These are phyloP conservation scores for Leptinotarsa lineolata DNA, from an alignment of 1,140 invertebrate species.

Conservation along the genomic window DNA sequence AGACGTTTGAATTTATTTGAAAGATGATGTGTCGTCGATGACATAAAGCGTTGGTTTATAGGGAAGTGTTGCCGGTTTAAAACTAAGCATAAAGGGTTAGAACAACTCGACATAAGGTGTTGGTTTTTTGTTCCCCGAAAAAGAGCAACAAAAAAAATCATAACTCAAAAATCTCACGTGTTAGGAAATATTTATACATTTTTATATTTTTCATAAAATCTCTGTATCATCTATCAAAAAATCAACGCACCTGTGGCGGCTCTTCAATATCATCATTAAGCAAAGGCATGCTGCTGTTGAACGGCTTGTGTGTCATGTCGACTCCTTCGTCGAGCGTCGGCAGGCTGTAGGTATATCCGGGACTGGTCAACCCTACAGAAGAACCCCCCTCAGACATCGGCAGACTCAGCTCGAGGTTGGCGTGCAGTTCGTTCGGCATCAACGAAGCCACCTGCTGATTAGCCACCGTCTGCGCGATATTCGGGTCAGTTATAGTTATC, in stretches of 20 bases:
- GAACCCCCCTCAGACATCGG: slow-evolving; percentile 71
- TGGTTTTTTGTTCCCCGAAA: too few species aligned
- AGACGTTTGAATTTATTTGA: too few species aligned
- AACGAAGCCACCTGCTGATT: slow-evolving; percentile 52
- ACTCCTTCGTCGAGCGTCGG: slow-evolving; percentile 48
- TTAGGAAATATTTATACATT: too few species aligned
- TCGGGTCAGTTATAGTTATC: slow-evolving; percentile 61
- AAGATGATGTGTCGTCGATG: too few species aligned
- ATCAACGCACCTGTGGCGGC: not conserved
- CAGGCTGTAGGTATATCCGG: slow-evolving; percentile 49
- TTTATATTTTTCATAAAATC: too few species aligned
- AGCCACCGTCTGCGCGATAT: slow-evolving; percentile 62
- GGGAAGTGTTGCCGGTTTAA: too few species aligned
- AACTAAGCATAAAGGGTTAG: too few species aligned
- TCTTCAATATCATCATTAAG: slow-evolving; percentile 46
- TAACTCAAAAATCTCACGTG: too few species aligned
- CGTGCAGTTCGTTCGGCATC: slow-evolving; percentile 58
- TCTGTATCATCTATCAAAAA: too few species aligned
- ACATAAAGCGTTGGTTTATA: too few species aligned
- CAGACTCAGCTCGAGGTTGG: slow-evolving; percentile 70
- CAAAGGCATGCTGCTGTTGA: slow-evolving; percentile 49
- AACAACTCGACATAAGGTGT: too few species aligned
- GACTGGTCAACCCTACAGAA: slow-evolving; percentile 55
- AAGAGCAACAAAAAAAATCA: too few species aligned
- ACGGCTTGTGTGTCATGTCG: slow-evolving; percentile 46